These are phyloP conservation scores for Liolophura sinensis DNA, from an alignment of 1,140 invertebrate species.

Conservation along the genomic window DNA sequence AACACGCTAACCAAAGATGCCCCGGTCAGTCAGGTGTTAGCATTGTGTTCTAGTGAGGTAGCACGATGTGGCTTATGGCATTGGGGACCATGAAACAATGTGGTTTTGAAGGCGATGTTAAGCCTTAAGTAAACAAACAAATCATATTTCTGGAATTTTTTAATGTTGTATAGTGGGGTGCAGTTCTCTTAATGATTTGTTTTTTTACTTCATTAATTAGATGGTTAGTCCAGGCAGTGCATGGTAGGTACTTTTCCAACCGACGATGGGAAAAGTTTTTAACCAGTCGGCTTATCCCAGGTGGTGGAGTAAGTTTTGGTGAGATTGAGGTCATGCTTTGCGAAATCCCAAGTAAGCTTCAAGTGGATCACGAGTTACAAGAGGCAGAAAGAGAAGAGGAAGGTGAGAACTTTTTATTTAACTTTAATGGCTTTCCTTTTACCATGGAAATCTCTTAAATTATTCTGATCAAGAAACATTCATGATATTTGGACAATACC, in stretches of 20 bases:
- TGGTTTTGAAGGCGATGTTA: not conserved
- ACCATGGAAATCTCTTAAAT: no score
- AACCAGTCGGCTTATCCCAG: constrained; percentile 37
- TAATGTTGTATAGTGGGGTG: not conserved
- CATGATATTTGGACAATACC: no score
- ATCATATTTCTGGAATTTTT: not conserved
- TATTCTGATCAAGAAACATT: no score
- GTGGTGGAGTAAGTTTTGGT: constrained; percentile 41
- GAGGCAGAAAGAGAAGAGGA: constrained; percentile 38
- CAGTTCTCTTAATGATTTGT: not conserved
- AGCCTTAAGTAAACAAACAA: not conserved
- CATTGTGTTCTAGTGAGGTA: no score
- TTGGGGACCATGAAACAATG: not conserved
- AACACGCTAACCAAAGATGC: no score
- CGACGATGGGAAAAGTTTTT: constrained; percentile 48
- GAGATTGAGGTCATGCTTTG: constrained; percentile 54
- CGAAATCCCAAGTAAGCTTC: constrained; percentile 41
- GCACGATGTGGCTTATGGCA: no score
- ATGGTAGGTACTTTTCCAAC: constrained; percentile 47
- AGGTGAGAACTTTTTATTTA: constrained; percentile 29
- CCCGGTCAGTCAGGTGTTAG: no score
- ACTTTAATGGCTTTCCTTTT: no score
- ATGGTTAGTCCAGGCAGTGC: constrained; percentile 51
- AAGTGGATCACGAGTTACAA: constrained; percentile 30
- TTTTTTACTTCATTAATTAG: constrained; percentile 19